Base-by-base conservation (phyloP, 2,113 vertebrate genomes). In the Phalacrocorax brasilianus region DNA sequence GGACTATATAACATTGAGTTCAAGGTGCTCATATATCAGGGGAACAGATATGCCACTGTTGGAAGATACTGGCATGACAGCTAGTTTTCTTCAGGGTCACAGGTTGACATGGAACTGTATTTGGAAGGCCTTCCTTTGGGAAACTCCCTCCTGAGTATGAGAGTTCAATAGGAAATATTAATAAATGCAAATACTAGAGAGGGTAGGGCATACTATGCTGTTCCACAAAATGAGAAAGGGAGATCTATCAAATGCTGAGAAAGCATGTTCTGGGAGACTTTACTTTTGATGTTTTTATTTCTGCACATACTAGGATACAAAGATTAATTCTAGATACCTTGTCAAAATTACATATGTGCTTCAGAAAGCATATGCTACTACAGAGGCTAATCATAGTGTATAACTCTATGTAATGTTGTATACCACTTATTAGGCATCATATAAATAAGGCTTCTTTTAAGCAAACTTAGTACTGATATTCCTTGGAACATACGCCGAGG, bases 1-100 rank as follows among this genome's bases (percentile, higher is more conserved):
- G 79, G 83, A 55, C 68, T 81, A 67, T 93, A 87, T 97, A 89
- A 77, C 86, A 67, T 3, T 18, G 83, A 84, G 95, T 95, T 95
- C 94, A 93, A 85, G 94, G 56, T 91, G 80, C 93, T 97, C 95
- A 33, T 94, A 30, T 97, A 55, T 96, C 95, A 91, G 71, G 44
- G 91, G 45, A 89, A 89, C 61, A 95, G 93, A 89, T 95, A 95
- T 85, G 89, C 89, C 81, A 93, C 73, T 70, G 49, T 50, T 65
- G 84, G 58, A 85, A 87, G 93, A 82, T 75, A 35, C 40, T 87
- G 91, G 77, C 62, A 85, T 45, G 74, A 75, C 81, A 94, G 76
- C 84, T 35, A 84, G 52, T 65, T 95, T 91, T 58, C 87, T 87
- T 88, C 80, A 89, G 94, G 91, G 89, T 87, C 91, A 65, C 42